phyloP scores from a whole-genome alignment of 2,888 invertebrate species.

The Drosophila rellima region DNA sequence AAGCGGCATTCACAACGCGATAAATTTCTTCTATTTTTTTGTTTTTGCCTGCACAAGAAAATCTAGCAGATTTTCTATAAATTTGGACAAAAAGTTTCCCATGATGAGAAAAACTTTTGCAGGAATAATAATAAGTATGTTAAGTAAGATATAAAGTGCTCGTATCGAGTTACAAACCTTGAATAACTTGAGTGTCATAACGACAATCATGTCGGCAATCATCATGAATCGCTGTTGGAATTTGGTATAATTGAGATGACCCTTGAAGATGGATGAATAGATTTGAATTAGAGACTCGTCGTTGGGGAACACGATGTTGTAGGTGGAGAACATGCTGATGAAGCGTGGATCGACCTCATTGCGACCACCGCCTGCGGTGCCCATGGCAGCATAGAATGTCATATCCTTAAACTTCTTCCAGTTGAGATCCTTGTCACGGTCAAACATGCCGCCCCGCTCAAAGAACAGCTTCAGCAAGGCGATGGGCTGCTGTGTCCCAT shows the following conservation, averaged over 20 bases:
- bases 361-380: conserved; percentile 94
- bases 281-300: conserved; percentile 92
- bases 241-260: conserved; percentile 88
- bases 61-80: conserved; percentile 21
- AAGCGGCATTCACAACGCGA: conserved; percentile 56
- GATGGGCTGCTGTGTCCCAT: conserved; percentile 97
- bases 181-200: conserved; percentile 93
- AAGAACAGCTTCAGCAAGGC: conserved; percentile 96
- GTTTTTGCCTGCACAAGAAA: conserved; percentile 4
- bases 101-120: background rate
- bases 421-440: conserved; percentile 94
- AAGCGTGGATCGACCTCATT: conserved; percentile 96
- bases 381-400: conserved; percentile 94
- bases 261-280: conserved; percentile 92
- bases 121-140: background rate
- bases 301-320: conserved; percentile 94
- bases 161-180: conserved; percentile 87
- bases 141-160: conserved; percentile 1
- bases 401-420: conserved; percentile 94
- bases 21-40: conserved; percentile 53
- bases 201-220: conserved; percentile 89
- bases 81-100: conserved; percentile 10
- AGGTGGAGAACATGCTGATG: conserved; percentile 95
- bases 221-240: conserved; percentile 90
- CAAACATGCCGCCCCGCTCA: conserved; percentile 95